Conservation (phyloP, 2,888 invertebrate genomes). For the Ophioninae sp. region DNA sequence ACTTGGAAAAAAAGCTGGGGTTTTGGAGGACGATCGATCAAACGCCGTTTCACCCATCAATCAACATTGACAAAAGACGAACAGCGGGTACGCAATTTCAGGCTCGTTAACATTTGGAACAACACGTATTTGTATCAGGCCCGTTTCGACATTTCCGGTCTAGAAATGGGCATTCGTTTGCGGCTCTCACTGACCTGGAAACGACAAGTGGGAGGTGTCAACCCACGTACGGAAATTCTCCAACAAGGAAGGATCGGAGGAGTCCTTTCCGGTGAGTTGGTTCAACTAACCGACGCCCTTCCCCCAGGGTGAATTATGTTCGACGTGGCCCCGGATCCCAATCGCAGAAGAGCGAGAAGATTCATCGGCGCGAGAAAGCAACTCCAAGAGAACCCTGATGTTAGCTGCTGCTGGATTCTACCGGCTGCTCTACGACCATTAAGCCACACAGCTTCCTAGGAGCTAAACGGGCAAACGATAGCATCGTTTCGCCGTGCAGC, state of each 20-base stretch:
- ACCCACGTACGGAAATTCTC: conserved; percentile 19
- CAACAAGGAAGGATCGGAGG: conserved; percentile 21
- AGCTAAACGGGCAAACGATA: conserved; percentile 65
- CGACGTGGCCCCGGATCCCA: conserved; percentile 56
- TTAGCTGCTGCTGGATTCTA: conserved; percentile 36
- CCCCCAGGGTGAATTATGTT: conserved; percentile 54
- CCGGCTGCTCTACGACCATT: conserved; percentile 52
- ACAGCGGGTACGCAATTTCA: background rate
- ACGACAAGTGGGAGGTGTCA: conserved; percentile 35
- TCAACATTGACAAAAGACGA: background rate
- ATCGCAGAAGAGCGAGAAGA: conserved; percentile 49
- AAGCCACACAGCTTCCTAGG: conserved; percentile 62
- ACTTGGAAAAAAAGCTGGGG: background rate
- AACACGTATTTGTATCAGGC: background rate
- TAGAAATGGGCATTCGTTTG: conserved; percentile 19
- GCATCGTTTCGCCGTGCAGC: conserved; percentile 55
- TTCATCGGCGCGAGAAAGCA: conserved; percentile 26
- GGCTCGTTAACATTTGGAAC: background rate
- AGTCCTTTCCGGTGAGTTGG: conserved; percentile 45
- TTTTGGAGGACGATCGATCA: background rate
- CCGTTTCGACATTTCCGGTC: conserved; percentile 36
- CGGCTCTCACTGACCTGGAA: conserved; percentile 45
- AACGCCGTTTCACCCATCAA: background rate
- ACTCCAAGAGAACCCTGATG: conserved; percentile 19
- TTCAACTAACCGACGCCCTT: conserved; percentile 4